phyloP scores from a whole-genome alignment of 2,888 invertebrate species.

The Eupithecia abbreviata region DNA sequence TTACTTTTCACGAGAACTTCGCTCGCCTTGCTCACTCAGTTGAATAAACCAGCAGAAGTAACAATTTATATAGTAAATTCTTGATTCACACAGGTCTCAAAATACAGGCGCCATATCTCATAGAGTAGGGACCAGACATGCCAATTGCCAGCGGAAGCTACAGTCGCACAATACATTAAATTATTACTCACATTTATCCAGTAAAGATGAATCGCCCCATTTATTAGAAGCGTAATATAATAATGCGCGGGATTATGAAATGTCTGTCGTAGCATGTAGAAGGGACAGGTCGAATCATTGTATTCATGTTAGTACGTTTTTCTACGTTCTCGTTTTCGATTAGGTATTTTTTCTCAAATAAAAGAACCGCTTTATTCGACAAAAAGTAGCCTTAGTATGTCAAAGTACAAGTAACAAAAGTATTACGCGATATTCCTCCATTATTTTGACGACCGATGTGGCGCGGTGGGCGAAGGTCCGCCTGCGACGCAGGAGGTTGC shows the following conservation, averaged over 20 bases:
- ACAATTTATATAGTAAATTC: background rate
- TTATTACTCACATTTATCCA: constrained; percentile 72
- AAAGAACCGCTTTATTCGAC: too few relatives aligned
- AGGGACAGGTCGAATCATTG: constrained; percentile 30
- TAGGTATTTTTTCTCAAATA: too few relatives aligned
- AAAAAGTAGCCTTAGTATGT: too few relatives aligned
- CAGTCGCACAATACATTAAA: constrained; percentile 64
- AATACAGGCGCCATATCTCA: constrained; percentile 16
- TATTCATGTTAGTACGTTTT: too few relatives aligned
- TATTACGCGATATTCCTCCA: too few relatives aligned
- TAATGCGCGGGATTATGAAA: constrained; percentile 60
- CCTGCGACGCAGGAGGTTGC: too few relatives aligned
- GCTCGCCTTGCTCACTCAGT: too few relatives aligned
- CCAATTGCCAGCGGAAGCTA: constrained; percentile 64
- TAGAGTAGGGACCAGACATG: background rate
- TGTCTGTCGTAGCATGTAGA: constrained; percentile 40
- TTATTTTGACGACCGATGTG: too few relatives aligned
- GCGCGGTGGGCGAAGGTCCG: too few relatives aligned
- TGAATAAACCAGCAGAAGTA: background rate
- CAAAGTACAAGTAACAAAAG: too few relatives aligned
- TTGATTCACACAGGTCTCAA: constrained; percentile 4
- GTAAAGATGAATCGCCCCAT: constrained; percentile 76
- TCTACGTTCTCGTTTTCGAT: too few relatives aligned
- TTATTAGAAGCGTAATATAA: constrained; percentile 75
- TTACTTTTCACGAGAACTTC: too few relatives aligned